Base-by-base conservation (phyloP, 2,113 vertebrate species). In the Grallaria varia region DNA sequence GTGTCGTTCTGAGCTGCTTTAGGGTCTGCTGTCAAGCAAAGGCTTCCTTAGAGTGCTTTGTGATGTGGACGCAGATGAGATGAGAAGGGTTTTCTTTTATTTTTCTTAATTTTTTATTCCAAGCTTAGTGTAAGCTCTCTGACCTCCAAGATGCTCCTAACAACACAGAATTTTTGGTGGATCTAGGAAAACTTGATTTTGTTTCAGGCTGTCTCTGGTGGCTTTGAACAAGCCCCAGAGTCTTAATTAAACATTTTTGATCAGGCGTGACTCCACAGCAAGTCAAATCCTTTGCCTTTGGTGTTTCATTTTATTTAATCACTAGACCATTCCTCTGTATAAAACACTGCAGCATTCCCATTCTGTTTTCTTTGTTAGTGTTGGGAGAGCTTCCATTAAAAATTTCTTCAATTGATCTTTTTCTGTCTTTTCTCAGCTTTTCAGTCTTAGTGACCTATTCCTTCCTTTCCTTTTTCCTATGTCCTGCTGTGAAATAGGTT, bases 261-360 rank as follows among this genome's bases (percentile, higher is more conserved):
- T 94, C 74, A 88, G 74, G 39, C 30, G 0, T 88, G 60, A 77
- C 78, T 94, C 56, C 31, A 25, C 33, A 67, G 42, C 66, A 64
- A 90, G 55, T 93, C 39, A 90, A 94, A 74, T 90, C 55, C 71
- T 91, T 95, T 94, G 89, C 74, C 66, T 83, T 96, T 85, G 68
- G 90, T 93, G n/a, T 92, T 94, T 82, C 93, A 62, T 82, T 94
- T 94, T 71, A 44, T 93, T 89, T 89, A 92, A 81, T 81, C 73
- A 31, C 42, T 74, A 44, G 39, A 14, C 59, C 80, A 8, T 69
- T 90, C 76, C 52, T 88, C 33, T 74, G 2, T 35, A 5, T 76
- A 59, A 72, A 89, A 44, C 24, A 18, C 71, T 87, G 31, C 44
- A 87, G 49, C 49, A 56, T 73, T 91, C 25, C 44, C n/a, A 33